Evolutionary conservation across 2,888 invertebrate species (phyloP).

Genomic region (Epirrita christyi): DNA sequence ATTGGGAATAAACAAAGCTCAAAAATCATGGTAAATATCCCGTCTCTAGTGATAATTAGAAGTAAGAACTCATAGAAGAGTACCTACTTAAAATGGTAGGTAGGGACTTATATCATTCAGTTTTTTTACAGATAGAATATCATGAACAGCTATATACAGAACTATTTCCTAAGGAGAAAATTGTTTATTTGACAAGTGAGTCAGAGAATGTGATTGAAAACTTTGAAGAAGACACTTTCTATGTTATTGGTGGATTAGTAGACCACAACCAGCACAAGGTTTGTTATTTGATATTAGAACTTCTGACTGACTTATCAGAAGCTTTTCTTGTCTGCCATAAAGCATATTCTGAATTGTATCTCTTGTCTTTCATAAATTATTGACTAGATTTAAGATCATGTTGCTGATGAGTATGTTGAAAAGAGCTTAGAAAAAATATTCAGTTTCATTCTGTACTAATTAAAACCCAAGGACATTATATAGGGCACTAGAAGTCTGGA

Average conservation of each 20-base stretch:
- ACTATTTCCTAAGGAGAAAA: constrained; percentile 89
- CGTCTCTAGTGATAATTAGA: no score
- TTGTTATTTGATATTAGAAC: constrained; percentile 4
- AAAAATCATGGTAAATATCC: no score
- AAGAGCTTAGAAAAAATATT: no score
- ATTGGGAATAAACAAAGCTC: no score
- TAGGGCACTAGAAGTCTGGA: no score
- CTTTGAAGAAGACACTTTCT: constrained; percentile 91
- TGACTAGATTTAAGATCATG: no score
- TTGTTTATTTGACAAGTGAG: constrained; percentile 97
- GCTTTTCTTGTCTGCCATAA: background rate
- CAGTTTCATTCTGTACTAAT: no score
- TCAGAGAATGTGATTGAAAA: constrained; percentile 93
- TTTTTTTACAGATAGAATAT: constrained; percentile 86
- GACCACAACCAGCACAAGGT: constrained; percentile 98
- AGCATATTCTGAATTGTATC: no score
- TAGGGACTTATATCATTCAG: background rate
- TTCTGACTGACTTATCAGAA: background rate
- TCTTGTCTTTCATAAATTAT: no score
- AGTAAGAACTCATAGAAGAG: no score
- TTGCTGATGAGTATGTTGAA: no score
- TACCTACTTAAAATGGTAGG: background rate
- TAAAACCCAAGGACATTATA: no score
- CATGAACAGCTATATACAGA: constrained; percentile 87
- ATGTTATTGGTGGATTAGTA: constrained; percentile 98